Percentiles rank a stretch among this genome's conserved stretches.
These are phyloP conservation scores for Decapterus maruadsi DNA, from an alignment of 2,797 vertebrate genomes.

Conservation along the genomic window DNA sequence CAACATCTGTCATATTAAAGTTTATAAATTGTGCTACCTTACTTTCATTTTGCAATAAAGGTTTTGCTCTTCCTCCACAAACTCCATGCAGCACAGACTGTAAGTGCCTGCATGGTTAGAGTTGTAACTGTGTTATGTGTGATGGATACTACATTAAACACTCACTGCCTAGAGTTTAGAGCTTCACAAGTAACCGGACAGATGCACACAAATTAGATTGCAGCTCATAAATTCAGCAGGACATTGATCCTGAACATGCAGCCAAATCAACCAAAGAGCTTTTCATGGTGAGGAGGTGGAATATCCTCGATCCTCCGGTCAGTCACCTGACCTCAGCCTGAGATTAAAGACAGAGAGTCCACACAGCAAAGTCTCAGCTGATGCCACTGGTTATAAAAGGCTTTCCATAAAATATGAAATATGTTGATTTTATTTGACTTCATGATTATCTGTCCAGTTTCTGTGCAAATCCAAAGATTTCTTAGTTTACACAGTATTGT, in stretches of 20 bases:
- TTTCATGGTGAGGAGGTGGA: neutral
- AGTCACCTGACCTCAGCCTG: neutral
- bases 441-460: too few species aligned
- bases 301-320: neutral
- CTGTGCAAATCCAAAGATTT: neutral
- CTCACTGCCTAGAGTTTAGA: neutral
- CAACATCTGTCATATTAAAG: slow-evolving; percentile 42
- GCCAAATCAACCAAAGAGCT: neutral
- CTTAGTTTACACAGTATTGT: neutral
- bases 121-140: too few species aligned
- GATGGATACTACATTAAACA: too few species aligned
- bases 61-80: slow-evolving; percentile 15
- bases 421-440: neutral
- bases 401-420: neutral
- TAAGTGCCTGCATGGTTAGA: neutral
- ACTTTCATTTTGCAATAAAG: slow-evolving; percentile 22
- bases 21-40: slow-evolving; percentile 38
- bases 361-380: neutral
- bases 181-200: neutral
- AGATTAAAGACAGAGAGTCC: neutral
- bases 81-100: neutral
- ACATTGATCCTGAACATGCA: neutral
- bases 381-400: too few species aligned
- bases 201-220: neutral
- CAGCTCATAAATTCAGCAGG: neutral